Base-by-base conservation (phyloP, 2,113 vertebrate genomes). In the Chamaea fasciata region DNA sequence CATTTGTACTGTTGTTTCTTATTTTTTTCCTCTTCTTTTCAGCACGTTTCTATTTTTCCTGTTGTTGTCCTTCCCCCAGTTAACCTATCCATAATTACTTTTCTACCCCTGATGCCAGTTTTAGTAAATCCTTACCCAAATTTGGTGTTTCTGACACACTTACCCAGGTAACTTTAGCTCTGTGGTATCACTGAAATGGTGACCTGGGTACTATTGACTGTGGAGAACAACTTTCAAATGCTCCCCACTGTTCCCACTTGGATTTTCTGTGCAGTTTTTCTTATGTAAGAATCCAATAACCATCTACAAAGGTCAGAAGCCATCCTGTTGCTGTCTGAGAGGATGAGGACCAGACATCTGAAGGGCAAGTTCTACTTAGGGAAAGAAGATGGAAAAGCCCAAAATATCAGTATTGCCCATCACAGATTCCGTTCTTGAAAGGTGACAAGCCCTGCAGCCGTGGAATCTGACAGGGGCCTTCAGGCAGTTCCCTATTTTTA, bases 71-170 rank as follows among this genome's bases (percentile, higher is more conserved):
- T 55, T 70, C 11, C 5, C 5, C 5, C 11, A 37, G 6, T 46
- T 37, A 75, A 82, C 9, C 2, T 37, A 7, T 7, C 28, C 11
- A 15, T 55, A 68, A 27, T 26, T 67, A n/a, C 9, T 70, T 67
- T 27, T 4, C 16, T 6, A 4, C 1, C 1, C 1, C 2, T 33
- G 1, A 4, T 71, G 21, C 10, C 4, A 35, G 12, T 71, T 90
- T 46, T 68, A 39, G 42, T 62, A 70, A 84, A 52, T 44, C 5
- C 6, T 13, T 46, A 41, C 6, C 15, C 4, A 79, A 21, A 35
- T 77, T 35, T 18, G 20, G 2, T 65, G 26, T 30, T 84, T 87
- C 26, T 74, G 21, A 39, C 13, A 5, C 5, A 47, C 15, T 22
- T 67, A 8, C 42, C 5, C 35, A 11, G 22, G 20, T 52, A 39